These are phyloP conservation scores for Dione juno DNA, from an alignment of 2,888 invertebrate species.

Conservation along the genomic window DNA sequence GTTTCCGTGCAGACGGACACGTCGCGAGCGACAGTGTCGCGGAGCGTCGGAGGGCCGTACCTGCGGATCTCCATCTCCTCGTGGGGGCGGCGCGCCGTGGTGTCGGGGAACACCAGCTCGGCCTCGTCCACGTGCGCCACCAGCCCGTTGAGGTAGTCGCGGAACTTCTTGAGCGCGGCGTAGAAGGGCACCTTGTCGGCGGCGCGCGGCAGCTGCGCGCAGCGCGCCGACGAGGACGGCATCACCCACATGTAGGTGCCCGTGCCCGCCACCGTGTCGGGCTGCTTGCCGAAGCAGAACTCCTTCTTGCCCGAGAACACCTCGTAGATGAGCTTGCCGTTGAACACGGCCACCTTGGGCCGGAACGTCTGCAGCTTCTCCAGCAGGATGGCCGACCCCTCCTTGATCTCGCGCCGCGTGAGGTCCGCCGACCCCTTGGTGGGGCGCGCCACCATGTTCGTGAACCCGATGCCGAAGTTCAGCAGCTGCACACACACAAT, in stretches of 20 bases:
- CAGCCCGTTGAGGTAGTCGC: conserved; percentile 95
- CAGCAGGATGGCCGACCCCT: conserved; percentile 93
- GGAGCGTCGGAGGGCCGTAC: conserved; percentile 46
- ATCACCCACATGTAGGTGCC: conserved; percentile 99
- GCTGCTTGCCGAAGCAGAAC: conserved; percentile 97
- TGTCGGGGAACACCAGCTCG: conserved; percentile 91
- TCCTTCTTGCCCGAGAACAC: conserved; percentile 98
- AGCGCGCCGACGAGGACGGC: conserved; percentile 98
- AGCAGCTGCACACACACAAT: conserved; percentile 79
- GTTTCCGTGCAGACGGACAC: not conserved
- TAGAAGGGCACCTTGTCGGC: conserved; percentile 99
- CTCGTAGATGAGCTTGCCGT: conserved; percentile 99
- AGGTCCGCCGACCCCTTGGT: conserved; percentile 98
- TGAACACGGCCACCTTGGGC: conserved; percentile 89
- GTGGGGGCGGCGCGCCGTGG: conserved; percentile 75
- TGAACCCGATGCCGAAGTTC: conserved; percentile 98
- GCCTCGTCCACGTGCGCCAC: conserved; percentile 92
- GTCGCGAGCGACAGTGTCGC: too few species aligned
- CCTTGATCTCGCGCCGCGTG: conserved; percentile 96
- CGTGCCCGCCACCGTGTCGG: conserved; percentile 95
- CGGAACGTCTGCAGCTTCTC: conserved; percentile 96
- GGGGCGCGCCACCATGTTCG: conserved; percentile 98
- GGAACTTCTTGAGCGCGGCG: conserved; percentile 96
- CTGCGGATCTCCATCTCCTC: conserved; percentile 82
- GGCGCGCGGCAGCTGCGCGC: conserved; percentile 98